Percentiles rank a stretch among this genome's conserved stretches.
These are phyloP conservation scores for Parapristionchus giblindavisi DNA, from an alignment of 2,888 invertebrate species.

Conservation along the genomic window DNA sequence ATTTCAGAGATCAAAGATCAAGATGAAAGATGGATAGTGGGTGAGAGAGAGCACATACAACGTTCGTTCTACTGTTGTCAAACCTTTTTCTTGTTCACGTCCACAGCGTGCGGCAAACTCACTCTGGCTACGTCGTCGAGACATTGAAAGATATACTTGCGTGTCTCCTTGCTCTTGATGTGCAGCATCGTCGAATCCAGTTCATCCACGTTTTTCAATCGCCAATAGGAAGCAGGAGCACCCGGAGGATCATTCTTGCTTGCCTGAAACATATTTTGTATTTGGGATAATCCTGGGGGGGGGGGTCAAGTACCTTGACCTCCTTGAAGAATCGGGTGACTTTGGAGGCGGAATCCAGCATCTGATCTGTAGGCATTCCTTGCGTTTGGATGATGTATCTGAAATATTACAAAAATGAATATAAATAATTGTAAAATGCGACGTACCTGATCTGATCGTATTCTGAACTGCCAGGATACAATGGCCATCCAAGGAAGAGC, in stretches of 20 bases:
- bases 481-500: slow-evolving; percentile 97
- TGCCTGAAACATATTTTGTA: not conserved
- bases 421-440: too few relatives aligned
- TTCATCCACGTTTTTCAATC: slow-evolving; percentile 92
- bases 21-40: not conserved
- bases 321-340: slow-evolving; percentile 90
- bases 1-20: not conserved
- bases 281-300: too few relatives aligned
- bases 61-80: slow-evolving; percentile 11
- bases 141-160: slow-evolving; percentile 99
- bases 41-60: not conserved
- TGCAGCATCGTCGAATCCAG: slow-evolving; percentile 92
- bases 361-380: slow-evolving; percentile 94
- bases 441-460: slow-evolving; percentile 80
- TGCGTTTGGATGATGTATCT: slow-evolving; percentile 83
- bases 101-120: slow-evolving; percentile 41
- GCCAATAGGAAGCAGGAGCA: slow-evolving; percentile 53
- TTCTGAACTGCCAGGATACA: slow-evolving; percentile 98
- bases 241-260: not conserved
- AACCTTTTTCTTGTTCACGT: too few relatives aligned
- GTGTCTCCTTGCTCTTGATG: slow-evolving; percentile 97
- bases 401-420: too few relatives aligned
- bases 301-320: slow-evolving; percentile 44
- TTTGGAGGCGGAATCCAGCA: slow-evolving; percentile 96
- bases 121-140: slow-evolving; percentile 87